These are phyloP conservation scores for Helicoverpa zea DNA, from an alignment of 1,140 invertebrate genomes.

Conservation along the genomic window DNA sequence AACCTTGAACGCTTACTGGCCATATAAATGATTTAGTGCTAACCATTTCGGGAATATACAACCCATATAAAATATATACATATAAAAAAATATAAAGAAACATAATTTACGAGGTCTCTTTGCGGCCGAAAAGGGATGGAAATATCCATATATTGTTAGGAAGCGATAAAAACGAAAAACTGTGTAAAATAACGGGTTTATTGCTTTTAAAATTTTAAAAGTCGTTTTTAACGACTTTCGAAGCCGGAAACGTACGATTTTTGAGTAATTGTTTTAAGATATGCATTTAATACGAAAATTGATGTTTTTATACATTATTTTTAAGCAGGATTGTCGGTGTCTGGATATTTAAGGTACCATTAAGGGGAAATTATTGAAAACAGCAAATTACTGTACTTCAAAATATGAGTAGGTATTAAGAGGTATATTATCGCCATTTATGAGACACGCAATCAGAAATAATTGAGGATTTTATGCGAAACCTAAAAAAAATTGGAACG, in stretches of 20 bases:
- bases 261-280: neutral
- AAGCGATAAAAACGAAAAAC: constrained; percentile 27
- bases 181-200: constrained; percentile 40
- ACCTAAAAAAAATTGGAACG: neutral
- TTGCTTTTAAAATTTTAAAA: constrained; percentile 7
- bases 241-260: constrained; percentile 27
- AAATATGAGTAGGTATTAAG: neutral
- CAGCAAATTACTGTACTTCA: neutral
- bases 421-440: neutral
- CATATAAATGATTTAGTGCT: constrained; percentile 71
- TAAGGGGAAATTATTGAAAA: neutral
- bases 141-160: constrained; percentile 13
- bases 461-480: neutral
- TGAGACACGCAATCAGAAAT: neutral
- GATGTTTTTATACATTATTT: neutral
- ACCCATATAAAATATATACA: constrained; percentile 45
- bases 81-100: constrained; percentile 61
- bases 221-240: constrained; percentile 1
- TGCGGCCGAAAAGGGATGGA: constrained; percentile 16
- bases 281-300: neutral
- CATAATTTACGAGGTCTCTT: constrained; percentile 64
- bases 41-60: constrained; percentile 54
- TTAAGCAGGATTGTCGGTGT: neutral
- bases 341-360: neutral
- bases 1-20: constrained; percentile 72